Evolutionary conservation across 2,113 vertebrate genomes (phyloP), one percentile per base, ranked within the genome.

Genomic region (Capreolus pygargus): DNA sequence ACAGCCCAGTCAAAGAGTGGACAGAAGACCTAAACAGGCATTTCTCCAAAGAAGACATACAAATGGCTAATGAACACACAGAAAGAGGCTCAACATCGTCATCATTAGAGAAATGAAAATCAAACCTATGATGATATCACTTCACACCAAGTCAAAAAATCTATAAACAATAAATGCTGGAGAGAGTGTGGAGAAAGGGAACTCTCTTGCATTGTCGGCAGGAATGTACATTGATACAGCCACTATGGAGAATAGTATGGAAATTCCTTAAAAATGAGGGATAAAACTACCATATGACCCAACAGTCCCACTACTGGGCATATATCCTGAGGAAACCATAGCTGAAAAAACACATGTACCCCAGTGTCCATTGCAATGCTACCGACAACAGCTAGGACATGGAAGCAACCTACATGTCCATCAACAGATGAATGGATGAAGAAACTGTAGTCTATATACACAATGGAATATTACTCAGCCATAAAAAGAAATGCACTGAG

Each of bases 391-490:
- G 36, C 21, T 76, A 25, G 70, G 39, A 27, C 70, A 43, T 3
- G 23, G 70, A 25, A 13, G 36, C 70, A 27, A 76, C 21, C 70
- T 14, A 13, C 12, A 4, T 14, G 70, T 21, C 36, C 70, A 7
- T 27, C 36, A 3, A 27, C 70, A 15, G 23, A 25, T 27, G 39
- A 15, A 7, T 0, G 70, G 70, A 43, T 12, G 23, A 4, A 27
- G 36, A 3, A 27, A 39, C 39, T 27, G 12, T 27, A 39, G 6
- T 43, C 0, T 6, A 7, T 14, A 25, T 4, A 1, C 36, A 76
- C 21, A 12, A 15, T 0, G 39, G 70, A 21, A 27, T 1, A 2
- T 13, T 13, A 0, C 70, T 76, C 70, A 4, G 70, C 70, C 6
- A 21, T 27, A 15, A 25, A 43, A 1, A 76, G 0, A 39, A 6